These are phyloP conservation scores for Dorcus parallelipipedus DNA, from an alignment of 2,888 invertebrate genomes.

Conservation along the genomic window DNA sequence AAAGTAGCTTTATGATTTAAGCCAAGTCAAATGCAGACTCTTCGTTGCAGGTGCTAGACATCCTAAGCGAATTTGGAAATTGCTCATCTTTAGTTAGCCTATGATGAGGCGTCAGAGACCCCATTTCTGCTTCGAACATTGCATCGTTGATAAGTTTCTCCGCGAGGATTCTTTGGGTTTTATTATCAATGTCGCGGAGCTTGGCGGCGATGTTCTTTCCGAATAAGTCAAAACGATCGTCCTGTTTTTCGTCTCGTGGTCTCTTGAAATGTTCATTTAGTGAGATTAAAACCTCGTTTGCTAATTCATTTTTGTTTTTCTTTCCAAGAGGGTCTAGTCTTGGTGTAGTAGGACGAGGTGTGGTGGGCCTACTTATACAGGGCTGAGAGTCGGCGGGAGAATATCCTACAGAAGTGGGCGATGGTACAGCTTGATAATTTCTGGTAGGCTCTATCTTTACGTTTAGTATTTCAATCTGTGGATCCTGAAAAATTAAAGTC, in stretches of 20 bases:
- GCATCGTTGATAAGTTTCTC: slow-evolving; percentile 17
- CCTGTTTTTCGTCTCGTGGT: neutral
- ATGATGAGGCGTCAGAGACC: slow-evolving; percentile 7
- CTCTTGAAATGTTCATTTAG: slow-evolving; percentile 8
- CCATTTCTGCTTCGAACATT: slow-evolving; percentile 17
- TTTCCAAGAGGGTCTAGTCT: neutral
- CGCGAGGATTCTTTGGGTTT: slow-evolving; percentile 9
- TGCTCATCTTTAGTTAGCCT: neutral
- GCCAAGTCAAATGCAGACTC: too few relatives aligned
- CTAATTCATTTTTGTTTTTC: neutral
- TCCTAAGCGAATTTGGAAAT: neutral
- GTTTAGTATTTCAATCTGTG: too few relatives aligned
- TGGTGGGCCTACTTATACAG: neutral
- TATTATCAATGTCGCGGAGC: slow-evolving; percentile 4
- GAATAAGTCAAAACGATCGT: slow-evolving; percentile 6
- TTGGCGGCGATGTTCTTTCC: slow-evolving; percentile 5
- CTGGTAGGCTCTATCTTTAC: too few relatives aligned
- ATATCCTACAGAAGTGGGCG: neutral
- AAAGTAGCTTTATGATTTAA: too few relatives aligned
- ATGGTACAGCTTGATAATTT: neutral
- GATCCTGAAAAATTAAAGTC: too few relatives aligned
- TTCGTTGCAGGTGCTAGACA: too few relatives aligned
- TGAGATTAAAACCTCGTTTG: slow-evolving; percentile 4
- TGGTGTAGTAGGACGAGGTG: neutral
- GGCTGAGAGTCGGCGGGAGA: neutral